phyloP scores from a whole-genome alignment of 2,888 invertebrate genomes.

The Subacronicta megacephala region DNA sequence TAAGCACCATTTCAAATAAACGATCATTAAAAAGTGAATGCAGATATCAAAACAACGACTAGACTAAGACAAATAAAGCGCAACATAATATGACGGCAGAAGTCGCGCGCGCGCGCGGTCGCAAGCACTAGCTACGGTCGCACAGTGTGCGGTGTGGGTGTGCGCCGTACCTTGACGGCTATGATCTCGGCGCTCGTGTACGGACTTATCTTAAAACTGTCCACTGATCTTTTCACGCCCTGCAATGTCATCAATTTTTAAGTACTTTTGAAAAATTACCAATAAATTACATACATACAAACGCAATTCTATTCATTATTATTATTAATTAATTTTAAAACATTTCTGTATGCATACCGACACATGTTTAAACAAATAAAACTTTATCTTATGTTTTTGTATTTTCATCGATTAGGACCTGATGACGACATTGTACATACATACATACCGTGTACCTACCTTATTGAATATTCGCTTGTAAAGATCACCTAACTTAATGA shows the following conservation, averaged over 20 bases:
- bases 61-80: slow-evolving; percentile 38
- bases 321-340: too few species aligned
- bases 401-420: too few species aligned
- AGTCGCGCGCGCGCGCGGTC: background rate
- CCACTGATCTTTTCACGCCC: slow-evolving; percentile 98
- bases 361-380: too few species aligned
- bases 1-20: slow-evolving; percentile 8
- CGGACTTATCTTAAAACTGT: slow-evolving; percentile 92
- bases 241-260: slow-evolving; percentile 82
- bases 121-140: slow-evolving; percentile 42
- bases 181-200: slow-evolving; percentile 96
- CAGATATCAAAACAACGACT: slow-evolving; percentile 21
- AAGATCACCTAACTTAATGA: too few species aligned
- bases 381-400: too few species aligned
- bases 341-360: too few species aligned
- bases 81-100: slow-evolving; percentile 7
- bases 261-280: slow-evolving; percentile 8
- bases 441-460: too few species aligned
- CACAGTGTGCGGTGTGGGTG: slow-evolving; percentile 5
- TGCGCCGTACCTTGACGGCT: slow-evolving; percentile 95
- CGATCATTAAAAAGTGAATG: slow-evolving; percentile 13
- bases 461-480: too few species aligned
- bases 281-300: background rate
- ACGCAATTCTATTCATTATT: too few species aligned
- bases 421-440: too few species aligned